These are phyloP conservation scores for Bungarus multicinctus DNA, from an alignment of 2,113 vertebrate genomes.

Conservation along the genomic window DNA sequence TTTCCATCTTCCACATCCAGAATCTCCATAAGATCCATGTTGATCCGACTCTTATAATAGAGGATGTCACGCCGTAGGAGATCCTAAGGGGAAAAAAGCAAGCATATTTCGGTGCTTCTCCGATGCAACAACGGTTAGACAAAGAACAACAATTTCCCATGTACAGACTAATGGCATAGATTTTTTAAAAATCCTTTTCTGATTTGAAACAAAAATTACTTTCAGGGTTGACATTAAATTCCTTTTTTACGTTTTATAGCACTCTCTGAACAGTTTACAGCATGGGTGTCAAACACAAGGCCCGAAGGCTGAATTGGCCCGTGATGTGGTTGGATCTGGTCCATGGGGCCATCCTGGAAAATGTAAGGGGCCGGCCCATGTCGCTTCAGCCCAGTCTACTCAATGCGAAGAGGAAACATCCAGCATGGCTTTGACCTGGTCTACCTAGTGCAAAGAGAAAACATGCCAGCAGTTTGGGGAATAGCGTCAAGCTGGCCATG, in stretches of 20 bases:
- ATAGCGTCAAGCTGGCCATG: too few relatives aligned
- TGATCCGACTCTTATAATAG: constrained; percentile 91
- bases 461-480: too few relatives aligned
- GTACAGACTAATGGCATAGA: neutral
- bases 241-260: neutral
- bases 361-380: too few relatives aligned
- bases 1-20: constrained; percentile 89
- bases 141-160: neutral
- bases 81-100: constrained; percentile 70
- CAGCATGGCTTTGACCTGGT: too few relatives aligned
- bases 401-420: too few relatives aligned
- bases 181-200: neutral
- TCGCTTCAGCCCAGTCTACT: too few relatives aligned
- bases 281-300: too few relatives aligned
- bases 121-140: neutral
- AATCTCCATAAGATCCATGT: constrained; percentile 88
- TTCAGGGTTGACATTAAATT: neutral
- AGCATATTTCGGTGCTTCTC: neutral
- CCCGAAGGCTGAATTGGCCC: too few relatives aligned
- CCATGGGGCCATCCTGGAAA: too few relatives aligned
- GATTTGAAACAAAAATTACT: neutral
- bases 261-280: too few relatives aligned
- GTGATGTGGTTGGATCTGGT: too few relatives aligned
- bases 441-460: too few relatives aligned
- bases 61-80: constrained; percentile 89